phyloP scores from a whole-genome alignment of 2,888 invertebrate genomes.

The Lathronympha strigana region DNA sequence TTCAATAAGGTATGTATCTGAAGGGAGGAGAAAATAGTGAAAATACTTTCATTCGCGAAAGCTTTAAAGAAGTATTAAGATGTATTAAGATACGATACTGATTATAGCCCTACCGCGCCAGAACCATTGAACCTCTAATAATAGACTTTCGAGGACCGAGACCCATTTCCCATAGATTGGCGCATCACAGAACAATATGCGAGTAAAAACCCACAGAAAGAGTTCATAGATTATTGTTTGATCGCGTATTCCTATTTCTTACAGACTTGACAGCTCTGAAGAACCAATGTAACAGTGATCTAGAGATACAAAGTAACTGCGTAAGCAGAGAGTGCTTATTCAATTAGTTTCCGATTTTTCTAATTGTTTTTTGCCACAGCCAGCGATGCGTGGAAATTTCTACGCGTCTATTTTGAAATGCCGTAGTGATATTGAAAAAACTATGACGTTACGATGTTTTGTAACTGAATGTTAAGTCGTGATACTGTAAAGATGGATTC shows the following conservation, averaged over 20 bases:
- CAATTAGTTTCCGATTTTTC: background rate
- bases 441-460: background rate
- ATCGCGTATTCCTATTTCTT: slow-evolving; percentile 1
- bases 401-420: background rate
- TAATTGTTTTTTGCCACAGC: slow-evolving; percentile 20
- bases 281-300: background rate
- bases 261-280: background rate
- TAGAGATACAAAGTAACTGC: background rate
- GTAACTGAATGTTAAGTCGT: background rate
- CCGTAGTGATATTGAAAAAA: background rate
- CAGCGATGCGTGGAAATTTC: slow-evolving; percentile 19
- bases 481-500: slow-evolving; percentile 13
- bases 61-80: background rate
- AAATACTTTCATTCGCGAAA: background rate
- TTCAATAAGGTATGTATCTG: too few relatives aligned
- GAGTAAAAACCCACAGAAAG: slow-evolving; percentile 29
- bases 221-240: slow-evolving; percentile 34
- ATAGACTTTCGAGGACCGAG: slow-evolving; percentile 42
- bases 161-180: slow-evolving; percentile 40
- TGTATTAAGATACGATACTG: slow-evolving; percentile 9
- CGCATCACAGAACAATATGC: slow-evolving; percentile 31
- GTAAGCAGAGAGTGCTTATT: background rate
- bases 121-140: slow-evolving; percentile 41
- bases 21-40: too few relatives aligned
- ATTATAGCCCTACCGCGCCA: slow-evolving; percentile 6